Evolutionary conservation across 2,113 vertebrate genomes (phyloP), one percentile per base, ranked within the genome.

Genomic region (Otocyon megalotis): DNA sequence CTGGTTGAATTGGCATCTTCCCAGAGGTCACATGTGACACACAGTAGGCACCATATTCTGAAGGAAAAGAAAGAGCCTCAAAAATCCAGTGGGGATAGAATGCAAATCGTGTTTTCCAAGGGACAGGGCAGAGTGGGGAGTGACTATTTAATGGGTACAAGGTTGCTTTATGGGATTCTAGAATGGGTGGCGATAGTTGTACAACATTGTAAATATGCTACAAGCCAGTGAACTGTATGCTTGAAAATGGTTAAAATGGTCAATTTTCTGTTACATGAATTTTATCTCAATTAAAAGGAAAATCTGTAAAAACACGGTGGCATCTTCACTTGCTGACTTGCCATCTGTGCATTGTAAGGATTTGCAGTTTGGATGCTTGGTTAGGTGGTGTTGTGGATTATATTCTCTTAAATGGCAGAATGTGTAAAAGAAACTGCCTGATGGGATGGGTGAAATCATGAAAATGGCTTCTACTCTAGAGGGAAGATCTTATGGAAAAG

Each of bases 221-320:
- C 22, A 74, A 85, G 67, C 15, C 56, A 54, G n/a, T 71, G n/a
- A 71, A 48, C 56, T 82, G 12, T 67, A 76, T 1, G n/a, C 37
- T 76, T 81, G 50, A 58, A 81, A 95, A 88, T 85, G 32, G 28
- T 82, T 81, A 86, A 81, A 93, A 92, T 37, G 16, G n/a, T 93
- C 43, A 76, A 65, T 60, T 92, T 89, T 60, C 5, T 43, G 30
- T 62, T 69, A 58, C 15, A 5, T 22, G 8, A 89, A 62, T 60
- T 88, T 94, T 85, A 84, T 74, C 37, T 72, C 62, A 50, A 37
- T 82, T 74, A 93, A 82, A 88, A 92, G 14, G 67, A 90, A 65
- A 7, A 32, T 30, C 20, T 93, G 43, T 17, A 12, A 58, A 76
- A 83, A 81, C 83, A 54, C 11, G 82, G 35, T 16, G 76, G 24